Base-by-base conservation (phyloP, 2,888 invertebrate genomes). In the Eupithecia exiguata region DNA sequence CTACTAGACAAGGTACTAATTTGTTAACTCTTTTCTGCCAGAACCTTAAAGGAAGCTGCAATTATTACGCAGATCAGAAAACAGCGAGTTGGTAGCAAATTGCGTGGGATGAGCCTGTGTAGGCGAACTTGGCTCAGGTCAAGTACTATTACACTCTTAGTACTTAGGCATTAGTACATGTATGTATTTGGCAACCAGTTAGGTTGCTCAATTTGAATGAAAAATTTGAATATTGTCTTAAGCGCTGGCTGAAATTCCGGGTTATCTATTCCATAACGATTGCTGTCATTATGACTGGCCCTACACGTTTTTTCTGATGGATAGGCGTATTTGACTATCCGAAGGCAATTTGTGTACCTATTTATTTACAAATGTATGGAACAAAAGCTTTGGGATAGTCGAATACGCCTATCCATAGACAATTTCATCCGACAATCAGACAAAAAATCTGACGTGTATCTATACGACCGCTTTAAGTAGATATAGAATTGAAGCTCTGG, bases 101-200 rank as follows among this genome's bases (percentile, higher is more conserved):
- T 16, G 77, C 78, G 80, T 80, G 73, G 80, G 80, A 61, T 10
- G 75, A 35, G 30, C 18, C 58, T 25, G 71, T 72, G 80, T 81
- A 76, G 80, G 80, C 78, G 81, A 77, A 78, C 79, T 71, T 74
- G 79, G 73, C 72, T 74, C 74, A 61, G 82, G 81, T 82, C 82
- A 82, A 81, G 80, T 76, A 78, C 80, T 76, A 72, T 69, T 66
- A 69, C 10, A n/a, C 18, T 58, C 38, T 35, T 35, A 58, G n/a
- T 58, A 58, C 58, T 25, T 58, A 53, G 53, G 1, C 25, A 21
- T 53, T 0, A 53, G 21, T 53, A 21, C 53, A 21, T 2, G 53
- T n/a, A n/a, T 10, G 10, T 53, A 53, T 25, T 25, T 58, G 25
- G 58, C 14, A 58, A 58, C n/a, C 1, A 21, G 9, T 21, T 12